Evolutionary conservation across 2,888 invertebrate species (phyloP), one percentile per base, ranked within the genome.

Genomic region (Oasisia sp.): DNA sequence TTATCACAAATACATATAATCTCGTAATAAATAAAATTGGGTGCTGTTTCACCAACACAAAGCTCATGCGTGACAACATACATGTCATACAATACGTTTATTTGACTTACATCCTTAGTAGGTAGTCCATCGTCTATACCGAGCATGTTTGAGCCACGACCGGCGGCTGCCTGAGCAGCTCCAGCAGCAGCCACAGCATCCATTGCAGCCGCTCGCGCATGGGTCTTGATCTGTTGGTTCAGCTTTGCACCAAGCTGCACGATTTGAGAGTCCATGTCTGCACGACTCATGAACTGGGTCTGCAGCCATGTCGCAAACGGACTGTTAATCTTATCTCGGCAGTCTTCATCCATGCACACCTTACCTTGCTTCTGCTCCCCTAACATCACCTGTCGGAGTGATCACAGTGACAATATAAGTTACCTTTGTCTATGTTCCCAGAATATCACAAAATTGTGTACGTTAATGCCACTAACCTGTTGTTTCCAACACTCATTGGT

Each of bases 251-350:
- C 90, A 32, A 90, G 90, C 44, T 32, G 38, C 19, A 44, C 90
- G 44, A 90, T 90, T 32, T 32, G 32, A 44, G 90, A 90, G 90
- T 90, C 90, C 38, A 90, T 32, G 90, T 90, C 90, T 14, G 32
- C 90, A 38, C 90, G 90, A 32, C 44, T 90, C 44, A 44, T 44
- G n/a, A 90, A 90, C 32, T 90, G 90, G 90, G 32, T 90, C 90
- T 90, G 90, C 32, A 90, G 90, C 90, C 90, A 90, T 9, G n/a
- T 90, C 5, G 90, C 44, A 44, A 90, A 90, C 44, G 90, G 74
- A 74, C 74, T 74, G 74, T 74, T 27, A 74, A 74, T 74, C 74
- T 74, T 74, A 27, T 74, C 27, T 74, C 4, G 74, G 27, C 74
- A 74, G n/a, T 74, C 27, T 27, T 74, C 74, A 74, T 74, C 74